Evolutionary conservation across 2,888 invertebrate genomes (phyloP).

Genomic region (Pyrrhia umbra): DNA sequence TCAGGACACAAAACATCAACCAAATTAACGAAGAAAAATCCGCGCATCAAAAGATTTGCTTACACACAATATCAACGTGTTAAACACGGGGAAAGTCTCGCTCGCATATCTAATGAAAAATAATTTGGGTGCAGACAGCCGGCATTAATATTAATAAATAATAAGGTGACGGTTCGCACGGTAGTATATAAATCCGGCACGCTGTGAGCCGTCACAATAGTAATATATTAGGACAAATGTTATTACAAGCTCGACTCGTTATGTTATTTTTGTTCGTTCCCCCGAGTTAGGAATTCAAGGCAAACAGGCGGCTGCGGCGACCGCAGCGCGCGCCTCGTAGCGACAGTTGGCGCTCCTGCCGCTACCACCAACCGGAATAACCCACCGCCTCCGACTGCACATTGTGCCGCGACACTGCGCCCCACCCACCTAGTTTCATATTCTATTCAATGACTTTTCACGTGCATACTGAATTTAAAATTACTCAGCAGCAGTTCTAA

Average conservation of each 20-base stretch:
- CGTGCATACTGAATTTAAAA: not conserved
- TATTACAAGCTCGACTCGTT: slow-evolving; percentile 87
- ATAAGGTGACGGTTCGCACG: slow-evolving; percentile 85
- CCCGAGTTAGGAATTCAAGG: slow-evolving; percentile 76
- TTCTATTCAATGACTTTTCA: slow-evolving; percentile 5
- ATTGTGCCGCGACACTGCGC: slow-evolving; percentile 5
- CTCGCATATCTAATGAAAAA: slow-evolving; percentile 82
- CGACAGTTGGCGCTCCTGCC: slow-evolving; percentile 50
- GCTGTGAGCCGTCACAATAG: slow-evolving; percentile 86
- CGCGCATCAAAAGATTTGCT: slow-evolving; percentile 77
- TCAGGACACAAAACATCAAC: slow-evolving; percentile 62
- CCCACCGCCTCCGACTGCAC: slow-evolving; percentile 33
- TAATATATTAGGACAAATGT: slow-evolving; percentile 89
- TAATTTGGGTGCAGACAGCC: slow-evolving; percentile 82
- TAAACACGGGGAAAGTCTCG: slow-evolving; percentile 69
- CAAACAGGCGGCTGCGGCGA: slow-evolving; percentile 64
- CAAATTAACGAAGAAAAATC: slow-evolving; percentile 69
- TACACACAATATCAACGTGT: slow-evolving; percentile 75
- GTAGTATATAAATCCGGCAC: slow-evolving; percentile 84
- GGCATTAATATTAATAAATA: slow-evolving; percentile 87
- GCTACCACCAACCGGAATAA: slow-evolving; percentile 41
- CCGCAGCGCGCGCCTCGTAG: slow-evolving; percentile 42
- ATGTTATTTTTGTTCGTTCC: slow-evolving; percentile 87
- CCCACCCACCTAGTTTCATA: slow-evolving; percentile 8
- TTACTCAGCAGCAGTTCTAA: not conserved